Evolutionary conservation across 1,140 invertebrate species (phyloP).

Genomic region (Drosophila kepulauana): DNA sequence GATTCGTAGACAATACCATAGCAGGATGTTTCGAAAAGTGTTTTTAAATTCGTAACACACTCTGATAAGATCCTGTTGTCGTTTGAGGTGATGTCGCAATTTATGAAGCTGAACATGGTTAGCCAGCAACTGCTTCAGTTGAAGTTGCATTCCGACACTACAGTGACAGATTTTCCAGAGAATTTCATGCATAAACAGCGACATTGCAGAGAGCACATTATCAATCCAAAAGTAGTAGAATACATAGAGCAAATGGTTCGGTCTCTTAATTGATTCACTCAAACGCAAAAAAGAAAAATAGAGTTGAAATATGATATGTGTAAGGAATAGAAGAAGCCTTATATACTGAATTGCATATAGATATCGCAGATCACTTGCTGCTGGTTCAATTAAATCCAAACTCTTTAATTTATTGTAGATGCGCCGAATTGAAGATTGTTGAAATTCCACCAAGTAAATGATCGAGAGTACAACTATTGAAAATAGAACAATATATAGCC

Average conservation of each 20-base stretch:
- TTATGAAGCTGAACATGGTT: neutral
- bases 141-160: neutral
- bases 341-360: neutral
- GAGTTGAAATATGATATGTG: neutral
- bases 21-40: neutral
- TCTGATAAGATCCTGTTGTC: slow-evolving; percentile 2
- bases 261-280: neutral
- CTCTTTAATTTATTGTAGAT: neutral
- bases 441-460: neutral
- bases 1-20: neutral
- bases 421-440: neutral
- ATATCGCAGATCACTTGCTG: neutral
- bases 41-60: slow-evolving; percentile 1
- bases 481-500: neutral
- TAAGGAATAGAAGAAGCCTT: neutral
- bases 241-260: neutral
- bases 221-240: neutral
- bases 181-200: slow-evolving; percentile 1
- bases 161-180: neutral
- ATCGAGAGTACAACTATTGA: neutral
- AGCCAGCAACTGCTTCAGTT: neutral
- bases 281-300: neutral
- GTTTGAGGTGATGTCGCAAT: neutral
- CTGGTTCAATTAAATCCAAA: neutral
- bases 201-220: neutral